Evolutionary conservation across 1,140 invertebrate species (phyloP), one percentile per base, ranked within the genome.

Genomic region (Leptinotarsa defecta): DNA sequence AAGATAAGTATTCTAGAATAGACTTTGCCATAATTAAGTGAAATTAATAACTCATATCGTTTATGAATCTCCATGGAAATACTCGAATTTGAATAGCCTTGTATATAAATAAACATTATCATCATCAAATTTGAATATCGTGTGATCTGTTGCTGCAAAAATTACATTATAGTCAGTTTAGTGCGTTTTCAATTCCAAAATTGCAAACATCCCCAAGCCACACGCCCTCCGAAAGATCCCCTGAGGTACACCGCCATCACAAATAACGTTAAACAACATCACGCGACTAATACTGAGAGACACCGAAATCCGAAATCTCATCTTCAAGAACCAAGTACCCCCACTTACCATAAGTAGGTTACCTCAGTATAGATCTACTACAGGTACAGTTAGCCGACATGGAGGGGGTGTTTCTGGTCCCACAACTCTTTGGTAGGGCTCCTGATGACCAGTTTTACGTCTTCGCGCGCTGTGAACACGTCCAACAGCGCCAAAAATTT

Each of bases 351-450:
- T 75, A 84, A 81, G 81, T 84, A 83, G 83, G 83, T 84, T 84
- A 83, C 78, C 80, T 80, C 81, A 78, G 81, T 81, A 78, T 80
- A 76, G 79, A 80, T 82, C 82, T 85, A 85, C 84, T 81, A 83
- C 84, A 85, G 82, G 83, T 85, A 85, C 84, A 85, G 84, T 85
- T 85, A 85, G 83, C 80, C 70, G 73, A 27, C 11, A 69, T 73
- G 79, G 83, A 81, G 80, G 82, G 82, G 83, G 82, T 74, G 68
- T 71, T 57, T 69, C n/a, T 73, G 75, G 79, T 74, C 78, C 80
- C 81, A 77, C 74, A 70, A 77, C 68, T 81, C 74, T 77, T 77
- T 80, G 81, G 79, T 82, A 80, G 81, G 81, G 77, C 79, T 79
- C 79, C 77, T 79, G 78, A 74, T 81, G 80, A 76, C 80, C 80